Base-by-base conservation (phyloP, 2,888 invertebrate species). In the Chrysotoxum bicinctum region DNA sequence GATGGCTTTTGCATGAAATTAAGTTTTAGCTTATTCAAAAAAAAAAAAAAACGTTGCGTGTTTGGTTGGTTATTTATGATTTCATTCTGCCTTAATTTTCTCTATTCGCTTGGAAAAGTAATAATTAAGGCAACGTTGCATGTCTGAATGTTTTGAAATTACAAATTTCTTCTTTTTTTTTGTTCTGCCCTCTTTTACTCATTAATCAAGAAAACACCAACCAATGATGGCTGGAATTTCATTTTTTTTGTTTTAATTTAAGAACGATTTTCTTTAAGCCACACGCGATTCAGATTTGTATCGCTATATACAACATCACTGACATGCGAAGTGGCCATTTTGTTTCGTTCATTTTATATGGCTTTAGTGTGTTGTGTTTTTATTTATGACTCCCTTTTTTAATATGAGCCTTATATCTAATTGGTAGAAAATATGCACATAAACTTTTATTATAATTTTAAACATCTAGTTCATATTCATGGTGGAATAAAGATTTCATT, bases 1-100 rank as follows among this genome's bases (percentile, higher is more conserved):
- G 26, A 35, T 35, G 60, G 69, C 73, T 77, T 85, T 85, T 85
- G 85, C 81, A 85, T 85, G 85, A 85, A 77, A 76, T 77, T 73
- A 73, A 69, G 69, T 77, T 81, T 69, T 73, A 77, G 69, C 37
- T 56, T 80, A 21, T 16, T 54, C 54, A 8, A 16, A 54, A 1
- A 54, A 56, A 35, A 58, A 32, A 35, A 19, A 6, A 26, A 56
- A 45, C 48, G 14, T 85, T 74, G 85, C 85, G 85, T 85, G 85
- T 69, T 73, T 69, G 81, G 62, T 69, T 81, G 56, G 56, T 85
- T 85, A 77, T 85, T 85, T 85, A 85, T 85, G 73, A 85, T 73
- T 85, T 77, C 35, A 72, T 81, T 73, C 1, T 62, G 73, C 52
- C 70, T 76, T 30, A 37, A 48, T 19, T 64, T 23, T 16, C 19